Conservation (phyloP, 2,113 vertebrate species). For the Brachyhypopomus gauderio region DNA sequence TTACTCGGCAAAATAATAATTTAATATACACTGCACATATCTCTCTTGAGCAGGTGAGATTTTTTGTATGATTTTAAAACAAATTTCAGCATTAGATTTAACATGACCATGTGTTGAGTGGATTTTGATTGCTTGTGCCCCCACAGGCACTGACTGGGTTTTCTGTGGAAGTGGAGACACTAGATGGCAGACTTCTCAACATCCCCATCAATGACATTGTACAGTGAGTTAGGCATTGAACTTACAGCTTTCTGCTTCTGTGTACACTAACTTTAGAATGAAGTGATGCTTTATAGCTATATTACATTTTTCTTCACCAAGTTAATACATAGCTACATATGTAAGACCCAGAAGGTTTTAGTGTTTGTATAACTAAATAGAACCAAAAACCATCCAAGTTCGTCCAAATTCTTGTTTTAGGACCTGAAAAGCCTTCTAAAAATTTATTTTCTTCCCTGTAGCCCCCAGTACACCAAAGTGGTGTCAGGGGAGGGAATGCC, state of each 20-base stretch:
- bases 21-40: slow-evolving; percentile 77
- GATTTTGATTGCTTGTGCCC: neutral
- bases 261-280: neutral
- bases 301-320: no score
- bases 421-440: no score
- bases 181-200: slow-evolving; percentile 86
- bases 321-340: no score
- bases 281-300: neutral
- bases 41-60: slow-evolving; percentile 83
- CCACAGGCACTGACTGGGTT: slow-evolving; percentile 87
- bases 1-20: slow-evolving; percentile 75
- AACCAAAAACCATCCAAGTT: no score
- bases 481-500: slow-evolving; percentile 92
- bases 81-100: neutral
- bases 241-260: neutral
- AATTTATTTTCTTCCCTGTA: slow-evolving; percentile 56
- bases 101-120: no score
- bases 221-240: slow-evolving; percentile 77
- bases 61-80: neutral
- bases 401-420: no score
- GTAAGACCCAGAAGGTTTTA: no score
- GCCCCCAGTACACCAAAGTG: slow-evolving; percentile 84
- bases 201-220: slow-evolving; percentile 92
- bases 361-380: no score
- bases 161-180: slow-evolving; percentile 82